A percentile compares a stretch with the other conserved stretches of the same genome.
Evolutionary conservation across 2,888 invertebrate species (phyloP).

Genomic region (Tholera decimalis): DNA sequence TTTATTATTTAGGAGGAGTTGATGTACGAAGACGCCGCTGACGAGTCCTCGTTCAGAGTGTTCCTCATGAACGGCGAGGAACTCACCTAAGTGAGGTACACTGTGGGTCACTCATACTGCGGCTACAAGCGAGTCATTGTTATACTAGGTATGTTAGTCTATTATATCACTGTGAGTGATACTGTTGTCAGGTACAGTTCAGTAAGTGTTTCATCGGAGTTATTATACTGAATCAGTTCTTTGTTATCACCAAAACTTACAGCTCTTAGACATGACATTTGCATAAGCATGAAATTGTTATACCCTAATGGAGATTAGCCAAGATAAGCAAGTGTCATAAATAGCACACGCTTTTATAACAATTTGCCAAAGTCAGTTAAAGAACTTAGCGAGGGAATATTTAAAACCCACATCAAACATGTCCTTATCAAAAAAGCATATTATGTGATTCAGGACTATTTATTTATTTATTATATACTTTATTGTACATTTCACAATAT

Average conservation of each 20-base stretch:
- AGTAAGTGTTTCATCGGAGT: slow-evolving; percentile 68
- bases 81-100: slow-evolving; percentile 62
- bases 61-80: slow-evolving; percentile 86
- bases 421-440: too few species aligned
- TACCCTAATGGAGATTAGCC: too few species aligned
- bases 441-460: too few species aligned
- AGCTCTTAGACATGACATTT: slow-evolving; percentile 16
- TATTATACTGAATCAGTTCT: slow-evolving; percentile 65
- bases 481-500: too few species aligned
- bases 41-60: slow-evolving; percentile 86
- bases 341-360: too few species aligned
- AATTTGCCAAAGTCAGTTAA: too few species aligned
- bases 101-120: slow-evolving; percentile 25
- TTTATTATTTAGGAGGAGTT: slow-evolving; percentile 84
- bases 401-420: too few species aligned
- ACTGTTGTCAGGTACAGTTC: slow-evolving; percentile 65
- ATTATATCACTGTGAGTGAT: slow-evolving; percentile 69
- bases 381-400: too few species aligned
- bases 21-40: slow-evolving; percentile 84
- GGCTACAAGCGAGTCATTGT: slow-evolving; percentile 60
- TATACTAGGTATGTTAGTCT: slow-evolving; percentile 56
- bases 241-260: slow-evolving; percentile 42
- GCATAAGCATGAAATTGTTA: too few species aligned
- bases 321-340: too few species aligned
- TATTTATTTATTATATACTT: too few species aligned